Evolutionary conservation across 2,113 vertebrate species (phyloP), one percentile per base, ranked within the genome.

Genomic region (Dromaius novaehollandiae): DNA sequence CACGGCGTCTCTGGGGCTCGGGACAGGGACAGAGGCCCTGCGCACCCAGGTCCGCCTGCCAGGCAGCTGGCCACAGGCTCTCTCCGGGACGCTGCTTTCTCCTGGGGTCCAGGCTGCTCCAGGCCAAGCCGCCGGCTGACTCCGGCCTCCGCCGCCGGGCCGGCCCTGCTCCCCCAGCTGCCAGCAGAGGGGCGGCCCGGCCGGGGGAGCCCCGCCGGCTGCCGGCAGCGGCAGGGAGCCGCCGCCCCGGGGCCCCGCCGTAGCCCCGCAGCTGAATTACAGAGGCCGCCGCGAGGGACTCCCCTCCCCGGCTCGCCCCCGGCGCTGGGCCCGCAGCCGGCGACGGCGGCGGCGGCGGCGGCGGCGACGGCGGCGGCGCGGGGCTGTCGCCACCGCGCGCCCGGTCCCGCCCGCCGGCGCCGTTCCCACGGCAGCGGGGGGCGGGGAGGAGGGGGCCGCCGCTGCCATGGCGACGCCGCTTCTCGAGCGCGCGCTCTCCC

Each of bases 1-100:
- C n/a, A 13, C 44, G 9, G 63, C 3, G 10, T 4, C 26, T 12
- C 44, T 0, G 60, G 2, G 12, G 13, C 18, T 6, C 7, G 10
- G 69, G 36, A 9, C 28, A 13, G 17, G 30, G 13, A 36, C 63
- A 1, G 10, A 5, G 36, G 69, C 2, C 24, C 0, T 17, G 15
- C 13, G 8, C 61, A 9, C 74, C 22, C 36, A 22, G 11, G 24
- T 3, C 55, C 6, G 60, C 24, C 65, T 1, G 26, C 24, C 9
- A 9, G 74, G 19, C 56, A 8, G 40, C n/a, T 8, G 56, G 40
- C 89, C 4, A 38, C 61, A 13, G 71, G 36, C 58, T 55, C 65
- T 6, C 34, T 7, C 44, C 73, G 28, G 20, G 7, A 46, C 44
- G 7, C 22, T 2, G 38, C 44, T 11, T 9, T 6, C 51, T 24